Conservation (phyloP, 2,113 vertebrate species). For the Nycticorax nycticorax region DNA sequence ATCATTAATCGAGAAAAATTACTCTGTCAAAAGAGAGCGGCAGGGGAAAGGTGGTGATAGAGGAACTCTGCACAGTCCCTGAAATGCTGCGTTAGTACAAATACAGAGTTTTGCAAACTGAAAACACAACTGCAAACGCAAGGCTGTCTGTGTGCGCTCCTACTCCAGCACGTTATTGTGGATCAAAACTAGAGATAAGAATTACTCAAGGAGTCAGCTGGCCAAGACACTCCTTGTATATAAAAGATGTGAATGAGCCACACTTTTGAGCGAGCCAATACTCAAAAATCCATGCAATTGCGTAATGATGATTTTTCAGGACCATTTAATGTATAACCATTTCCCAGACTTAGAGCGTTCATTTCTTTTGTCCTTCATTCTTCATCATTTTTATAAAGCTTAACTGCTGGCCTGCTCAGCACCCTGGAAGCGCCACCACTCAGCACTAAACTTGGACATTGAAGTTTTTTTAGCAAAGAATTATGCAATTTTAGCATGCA, state of each 20-base stretch:
- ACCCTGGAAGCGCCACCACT: background rate
- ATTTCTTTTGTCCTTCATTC: background rate
- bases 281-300: background rate
- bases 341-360: background rate
- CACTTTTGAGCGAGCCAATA: background rate
- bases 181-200: background rate
- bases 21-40: background rate
- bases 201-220: background rate
- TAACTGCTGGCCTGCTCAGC: background rate
- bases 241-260: background rate
- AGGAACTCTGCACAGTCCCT: background rate
- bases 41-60: fast-evolving
- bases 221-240: background rate
- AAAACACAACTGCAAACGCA: background rate
- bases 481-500: background rate
- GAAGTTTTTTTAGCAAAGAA: background rate
- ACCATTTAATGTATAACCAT: background rate
- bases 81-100: background rate
- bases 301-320: background rate
- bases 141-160: background rate
- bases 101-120: fast-evolving
- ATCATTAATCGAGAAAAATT: background rate
- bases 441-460: background rate
- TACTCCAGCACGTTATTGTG: background rate
- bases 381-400: background rate